A percentile compares a stretch with the other conserved stretches of the same genome.
These are phyloP conservation scores for Butastur rufipennis DNA, from an alignment of 2,113 vertebrate species.

Conservation along the genomic window DNA sequence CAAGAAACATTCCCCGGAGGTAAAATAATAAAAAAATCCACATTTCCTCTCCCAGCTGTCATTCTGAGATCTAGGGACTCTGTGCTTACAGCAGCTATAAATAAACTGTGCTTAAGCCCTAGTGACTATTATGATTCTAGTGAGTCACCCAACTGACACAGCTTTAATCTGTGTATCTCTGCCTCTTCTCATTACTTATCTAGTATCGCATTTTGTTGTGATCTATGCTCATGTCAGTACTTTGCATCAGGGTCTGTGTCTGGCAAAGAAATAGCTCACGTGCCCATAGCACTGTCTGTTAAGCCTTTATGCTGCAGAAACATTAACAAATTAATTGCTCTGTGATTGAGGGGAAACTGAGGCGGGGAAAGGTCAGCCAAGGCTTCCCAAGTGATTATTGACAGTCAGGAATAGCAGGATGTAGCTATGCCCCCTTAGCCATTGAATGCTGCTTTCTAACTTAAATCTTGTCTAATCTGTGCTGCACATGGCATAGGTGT, in stretches of 20 bases:
- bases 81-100: slow-evolving; percentile 12
- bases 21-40: background rate
- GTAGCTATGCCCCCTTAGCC: background rate
- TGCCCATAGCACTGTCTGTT: background rate
- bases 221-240: background rate
- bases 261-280: background rate
- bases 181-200: background rate
- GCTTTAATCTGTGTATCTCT: background rate
- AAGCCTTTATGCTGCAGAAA: background rate
- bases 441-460: background rate
- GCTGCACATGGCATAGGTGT: background rate
- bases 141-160: background rate
- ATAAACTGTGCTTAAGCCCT: background rate
- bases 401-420: background rate
- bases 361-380: background rate
- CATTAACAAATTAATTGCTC: background rate
- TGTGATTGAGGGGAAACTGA: background rate
- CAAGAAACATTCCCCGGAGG: background rate
- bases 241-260: background rate
- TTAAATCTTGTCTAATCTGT: background rate
- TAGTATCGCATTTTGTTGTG: background rate
- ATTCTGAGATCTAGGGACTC: background rate
- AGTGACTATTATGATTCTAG: background rate
- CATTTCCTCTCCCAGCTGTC: slow-evolving; percentile 16
- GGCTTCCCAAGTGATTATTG: background rate